phyloP scores from a whole-genome alignment of 2,888 invertebrate genomes.

The Chloroclystis v-ata region DNA sequence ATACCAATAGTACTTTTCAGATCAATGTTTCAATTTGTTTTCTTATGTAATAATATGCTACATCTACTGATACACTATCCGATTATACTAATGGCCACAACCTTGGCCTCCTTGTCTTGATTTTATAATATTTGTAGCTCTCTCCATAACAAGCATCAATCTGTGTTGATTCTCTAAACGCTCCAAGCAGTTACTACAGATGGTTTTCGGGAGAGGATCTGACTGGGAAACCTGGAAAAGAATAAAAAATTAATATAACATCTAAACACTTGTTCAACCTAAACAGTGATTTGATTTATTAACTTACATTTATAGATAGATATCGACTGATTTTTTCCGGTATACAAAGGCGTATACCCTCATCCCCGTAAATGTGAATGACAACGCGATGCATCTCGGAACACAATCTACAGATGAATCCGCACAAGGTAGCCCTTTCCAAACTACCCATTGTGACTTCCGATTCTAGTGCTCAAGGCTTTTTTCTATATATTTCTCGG shows the following conservation, averaged over 20 bases:
- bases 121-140: constrained; percentile 63
- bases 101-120: constrained; percentile 41
- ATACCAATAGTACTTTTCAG: too few relatives aligned
- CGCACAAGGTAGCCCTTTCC: constrained; percentile 87
- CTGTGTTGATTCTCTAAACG: constrained; percentile 79
- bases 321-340: constrained; percentile 89
- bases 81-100: constrained; percentile 19
- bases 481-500: not conserved
- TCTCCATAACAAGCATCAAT: constrained; percentile 67
- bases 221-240: constrained; percentile 76
- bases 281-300: too few relatives aligned
- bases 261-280: not conserved
- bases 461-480: too few relatives aligned
- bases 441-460: constrained; percentile 85
- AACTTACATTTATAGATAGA: constrained; percentile 87
- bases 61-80: not conserved
- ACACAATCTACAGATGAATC: constrained; percentile 90
- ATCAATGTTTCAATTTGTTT: too few relatives aligned
- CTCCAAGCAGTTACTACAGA: constrained; percentile 79
- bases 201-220: constrained; percentile 84
- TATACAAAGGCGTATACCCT: constrained; percentile 85
- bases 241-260: constrained; percentile 1
- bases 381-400: constrained; percentile 91
- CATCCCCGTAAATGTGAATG: constrained; percentile 89
- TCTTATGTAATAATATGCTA: not conserved